A percentile compares a stretch with the other conserved stretches of the same genome.
These are phyloP conservation scores for Stenodema calcarata DNA, from an alignment of 2,888 invertebrate genomes.

Conservation along the genomic window DNA sequence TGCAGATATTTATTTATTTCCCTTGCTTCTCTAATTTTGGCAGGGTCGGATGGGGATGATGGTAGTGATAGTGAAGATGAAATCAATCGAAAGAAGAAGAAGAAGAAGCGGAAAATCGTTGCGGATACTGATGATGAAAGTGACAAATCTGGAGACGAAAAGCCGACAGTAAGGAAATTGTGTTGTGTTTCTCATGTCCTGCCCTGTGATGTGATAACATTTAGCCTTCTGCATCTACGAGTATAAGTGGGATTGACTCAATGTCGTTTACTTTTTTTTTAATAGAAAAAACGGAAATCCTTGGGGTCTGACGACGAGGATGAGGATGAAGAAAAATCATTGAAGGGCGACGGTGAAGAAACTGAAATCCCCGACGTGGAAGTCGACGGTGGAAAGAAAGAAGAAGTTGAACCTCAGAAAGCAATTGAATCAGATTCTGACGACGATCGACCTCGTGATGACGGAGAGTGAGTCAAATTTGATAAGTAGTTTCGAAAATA, in stretches of 20 bases:
- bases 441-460: constrained; percentile 61
- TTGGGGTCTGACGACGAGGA: constrained; percentile 57
- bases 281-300: constrained; percentile 57
- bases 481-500: too few species aligned
- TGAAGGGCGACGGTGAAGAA: constrained; percentile 49
- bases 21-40: background rate
- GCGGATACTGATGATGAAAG: constrained; percentile 70
- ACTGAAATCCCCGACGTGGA: constrained; percentile 39
- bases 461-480: constrained; percentile 53
- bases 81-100: constrained; percentile 59
- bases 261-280: background rate
- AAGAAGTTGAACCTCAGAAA: constrained; percentile 56
- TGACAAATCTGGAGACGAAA: constrained; percentile 60
- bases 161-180: background rate
- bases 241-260: too few species aligned
- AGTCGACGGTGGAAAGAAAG: constrained; percentile 54
- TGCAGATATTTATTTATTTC: background rate
- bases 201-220: background rate
- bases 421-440: constrained; percentile 64
- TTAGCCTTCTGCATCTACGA: too few species aligned
- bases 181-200: background rate
- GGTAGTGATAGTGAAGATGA: constrained; percentile 53
- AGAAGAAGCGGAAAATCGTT: constrained; percentile 61
- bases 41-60: constrained; percentile 11
- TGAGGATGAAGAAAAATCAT: constrained; percentile 56